Base-by-base conservation (phyloP, 2,888 invertebrate species). In the Drosophila flavopinicola region DNA sequence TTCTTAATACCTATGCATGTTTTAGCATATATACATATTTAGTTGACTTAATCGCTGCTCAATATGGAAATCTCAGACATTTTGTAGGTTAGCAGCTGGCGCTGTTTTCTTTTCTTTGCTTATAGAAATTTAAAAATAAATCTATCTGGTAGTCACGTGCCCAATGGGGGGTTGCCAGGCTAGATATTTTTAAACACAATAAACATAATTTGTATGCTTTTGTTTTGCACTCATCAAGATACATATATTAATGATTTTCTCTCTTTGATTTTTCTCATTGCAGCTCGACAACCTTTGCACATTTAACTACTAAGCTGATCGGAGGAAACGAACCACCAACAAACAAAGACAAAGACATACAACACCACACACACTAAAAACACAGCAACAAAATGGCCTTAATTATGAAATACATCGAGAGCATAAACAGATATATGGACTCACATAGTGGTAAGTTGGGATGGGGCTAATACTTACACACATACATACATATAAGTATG, bases 401-500 rank as follows among this genome's bases (percentile, higher is more conserved):
- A 92, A 93, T 96, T 92, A 93, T 95, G 93, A 94, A 94, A 91
- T 95, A 94, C 91, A 93, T 96, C 92, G 94, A 95, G 91, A 93
- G 93, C 91, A 94, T 96, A 92, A 94, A 96, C 92, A 93, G 93
- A 91, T 94, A 95, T 91, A 94, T 96, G 93, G 94, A 96, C 91
- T 95, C 94, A 93, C 93, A 95, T 93, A 95, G 96, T 93, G 96
- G 96, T 96, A 91, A 94, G 94, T 89, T 37, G 39, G 15, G 32
- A 29, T 6, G 27, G 1, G n/a, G 24, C 29, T 30, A 30, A 17
- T 42, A 47, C 17, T 29, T 53, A 57, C 30, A 65, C 11, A 42
- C 27, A 39, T n/a, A 2, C 11, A 15, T 11, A 35, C 17, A 9
- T 5, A 29, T 25, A n/a, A 15, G 24, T 32, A 23, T 6, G n/a